A percentile compares a stretch with the other conserved stretches of the same genome.
Conservation (phyloP, 2,888 invertebrate species). For the Drosophila trichaetosa region DNA sequence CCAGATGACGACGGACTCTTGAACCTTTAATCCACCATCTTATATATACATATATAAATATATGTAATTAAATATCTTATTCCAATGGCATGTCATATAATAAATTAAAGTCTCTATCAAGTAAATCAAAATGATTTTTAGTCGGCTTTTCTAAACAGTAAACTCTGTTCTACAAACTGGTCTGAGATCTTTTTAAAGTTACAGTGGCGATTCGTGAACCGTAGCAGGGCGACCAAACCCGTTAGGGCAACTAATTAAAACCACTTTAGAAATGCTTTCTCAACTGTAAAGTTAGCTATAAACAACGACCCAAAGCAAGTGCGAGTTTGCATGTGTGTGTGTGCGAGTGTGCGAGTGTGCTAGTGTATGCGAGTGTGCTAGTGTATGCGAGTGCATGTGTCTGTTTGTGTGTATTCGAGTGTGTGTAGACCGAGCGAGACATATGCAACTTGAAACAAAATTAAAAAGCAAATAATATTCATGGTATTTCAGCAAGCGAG, state of each 20-base stretch:
- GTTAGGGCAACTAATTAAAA: slow-evolving; percentile 76
- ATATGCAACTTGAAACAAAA: slow-evolving; percentile 79
- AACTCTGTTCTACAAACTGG: background rate
- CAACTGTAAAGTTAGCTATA: slow-evolving; percentile 82
- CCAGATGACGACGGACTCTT: background rate
- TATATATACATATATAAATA: background rate
- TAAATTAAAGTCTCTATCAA: slow-evolving; percentile 15
- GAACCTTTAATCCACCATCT: background rate
- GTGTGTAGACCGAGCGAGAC: slow-evolving; percentile 58
- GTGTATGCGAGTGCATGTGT: slow-evolving; percentile 10
- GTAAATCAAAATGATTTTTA: slow-evolving; percentile 1
- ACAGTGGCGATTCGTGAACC: slow-evolving; percentile 38
- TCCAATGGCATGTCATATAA: slow-evolving; percentile 13
- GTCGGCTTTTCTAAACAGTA: slow-evolving; percentile 8
- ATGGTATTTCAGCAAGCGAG: slow-evolving; percentile 61
- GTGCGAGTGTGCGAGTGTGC: background rate
- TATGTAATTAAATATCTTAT: background rate
- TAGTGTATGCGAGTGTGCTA: background rate
- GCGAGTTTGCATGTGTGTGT: slow-evolving; percentile 1
- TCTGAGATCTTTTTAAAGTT: slow-evolving; percentile 35
- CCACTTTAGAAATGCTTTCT: slow-evolving; percentile 77
- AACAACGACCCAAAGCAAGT: slow-evolving; percentile 58
- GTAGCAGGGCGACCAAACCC: slow-evolving; percentile 38
- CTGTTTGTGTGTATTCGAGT: slow-evolving; percentile 8
- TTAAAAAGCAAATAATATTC: slow-evolving; percentile 80